Evolutionary conservation across 2,888 invertebrate species (phyloP).

Genomic region (Eremobia ochroleuca): DNA sequence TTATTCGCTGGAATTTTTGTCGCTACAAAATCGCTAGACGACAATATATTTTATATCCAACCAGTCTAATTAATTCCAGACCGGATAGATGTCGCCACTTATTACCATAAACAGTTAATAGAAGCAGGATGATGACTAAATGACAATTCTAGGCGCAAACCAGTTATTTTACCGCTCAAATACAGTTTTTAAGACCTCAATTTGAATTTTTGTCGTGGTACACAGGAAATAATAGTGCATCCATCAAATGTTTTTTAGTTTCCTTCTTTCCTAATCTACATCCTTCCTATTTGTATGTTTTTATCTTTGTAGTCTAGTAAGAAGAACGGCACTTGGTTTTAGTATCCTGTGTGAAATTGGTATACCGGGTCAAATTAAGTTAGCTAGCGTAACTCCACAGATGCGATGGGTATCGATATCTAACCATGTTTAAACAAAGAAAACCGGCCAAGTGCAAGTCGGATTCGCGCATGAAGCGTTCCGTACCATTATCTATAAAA

Average conservation of each 20-base stretch:
- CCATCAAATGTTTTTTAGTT: constrained; percentile 8
- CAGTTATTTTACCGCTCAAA: constrained; percentile 27
- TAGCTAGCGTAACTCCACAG: too few species aligned
- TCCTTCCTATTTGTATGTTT: constrained; percentile 2
- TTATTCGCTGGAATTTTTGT: not conserved
- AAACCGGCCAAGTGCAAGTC: too few species aligned
- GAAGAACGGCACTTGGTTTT: not conserved
- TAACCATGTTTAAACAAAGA: too few species aligned
- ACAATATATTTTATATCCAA: not conserved
- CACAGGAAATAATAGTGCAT: constrained; percentile 46
- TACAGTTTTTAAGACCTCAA: constrained; percentile 34
- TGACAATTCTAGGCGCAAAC: constrained; percentile 10
- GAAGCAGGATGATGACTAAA: constrained; percentile 40
- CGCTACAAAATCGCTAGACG: not conserved
- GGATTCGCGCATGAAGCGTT: too few species aligned
- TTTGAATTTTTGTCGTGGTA: constrained; percentile 20
- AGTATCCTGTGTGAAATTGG: not conserved
- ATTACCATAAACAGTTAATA: constrained; percentile 42
- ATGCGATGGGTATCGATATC: too few species aligned
- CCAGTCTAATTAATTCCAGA: constrained; percentile 21
- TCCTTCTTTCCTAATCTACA: not conserved
- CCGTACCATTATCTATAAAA: too few species aligned
- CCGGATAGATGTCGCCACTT: constrained; percentile 42
- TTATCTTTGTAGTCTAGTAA: not conserved
- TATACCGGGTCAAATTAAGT: too few species aligned